A percentile compares a stretch with the other conserved stretches of the same genome.
Conservation (phyloP, 2,797 vertebrate genomes). For the Siniperca obscura region DNA sequence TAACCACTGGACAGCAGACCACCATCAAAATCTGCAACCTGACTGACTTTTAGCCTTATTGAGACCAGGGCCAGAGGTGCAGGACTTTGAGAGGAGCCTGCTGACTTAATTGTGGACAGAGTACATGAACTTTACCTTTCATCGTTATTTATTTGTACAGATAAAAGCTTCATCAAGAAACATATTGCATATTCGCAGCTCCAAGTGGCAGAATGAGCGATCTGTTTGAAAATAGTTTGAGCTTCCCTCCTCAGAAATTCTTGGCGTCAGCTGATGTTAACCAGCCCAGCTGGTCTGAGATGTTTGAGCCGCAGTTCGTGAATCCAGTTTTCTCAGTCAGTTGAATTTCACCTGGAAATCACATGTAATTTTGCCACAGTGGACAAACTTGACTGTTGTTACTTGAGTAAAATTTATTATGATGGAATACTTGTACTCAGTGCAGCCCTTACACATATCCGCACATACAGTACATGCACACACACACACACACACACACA, state of each 20-base stretch:
- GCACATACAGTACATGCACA: background rate
- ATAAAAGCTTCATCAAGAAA: constrained; percentile 22
- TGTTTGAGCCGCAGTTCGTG: background rate
- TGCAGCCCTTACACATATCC: background rate
- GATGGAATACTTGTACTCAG: background rate
- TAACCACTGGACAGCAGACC: constrained; percentile 20
- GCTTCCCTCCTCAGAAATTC: background rate
- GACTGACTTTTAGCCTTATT: constrained; percentile 1
- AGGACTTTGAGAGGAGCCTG: background rate
- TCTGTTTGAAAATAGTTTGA: background rate
- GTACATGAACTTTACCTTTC: background rate
- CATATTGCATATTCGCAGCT: background rate
- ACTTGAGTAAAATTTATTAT: background rate
- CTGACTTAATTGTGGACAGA: background rate
- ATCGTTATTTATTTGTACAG: constrained; percentile 58
- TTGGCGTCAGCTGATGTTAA: background rate
- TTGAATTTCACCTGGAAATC: constrained; percentile 2
- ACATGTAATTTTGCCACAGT: background rate
- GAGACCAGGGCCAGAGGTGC: background rate
- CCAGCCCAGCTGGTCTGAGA: background rate
- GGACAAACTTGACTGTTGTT: too few relatives aligned
- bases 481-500: background rate
- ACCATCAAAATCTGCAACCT: background rate
- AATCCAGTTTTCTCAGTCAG: background rate
- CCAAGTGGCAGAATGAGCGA: background rate